Conservation (phyloP, 2,888 invertebrate species). For the Craniophora ligustri region DNA sequence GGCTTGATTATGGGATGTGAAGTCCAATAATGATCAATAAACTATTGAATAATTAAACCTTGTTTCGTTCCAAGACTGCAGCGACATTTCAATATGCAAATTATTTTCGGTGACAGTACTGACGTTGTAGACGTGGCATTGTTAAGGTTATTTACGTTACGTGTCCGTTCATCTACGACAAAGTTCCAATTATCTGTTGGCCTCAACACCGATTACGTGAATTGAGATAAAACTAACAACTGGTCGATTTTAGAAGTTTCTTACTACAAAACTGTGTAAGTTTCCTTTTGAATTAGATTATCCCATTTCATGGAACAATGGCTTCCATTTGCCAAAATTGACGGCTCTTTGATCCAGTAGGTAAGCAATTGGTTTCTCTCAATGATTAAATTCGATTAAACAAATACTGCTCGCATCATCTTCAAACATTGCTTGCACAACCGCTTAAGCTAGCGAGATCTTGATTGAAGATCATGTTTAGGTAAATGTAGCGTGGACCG, state of each 20-base stretch:
- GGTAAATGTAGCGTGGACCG: too few relatives aligned
- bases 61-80: not conserved
- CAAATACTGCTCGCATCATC: too few relatives aligned
- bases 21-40: too few relatives aligned
- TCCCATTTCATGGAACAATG: not conserved
- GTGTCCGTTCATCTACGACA: not conserved
- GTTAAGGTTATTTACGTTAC: not conserved
- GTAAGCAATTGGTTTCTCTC: not conserved
- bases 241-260: constrained; percentile 22
- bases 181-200: constrained; percentile 39
- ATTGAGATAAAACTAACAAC: constrained; percentile 46
- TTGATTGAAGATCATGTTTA: too few relatives aligned
- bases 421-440: too few relatives aligned
- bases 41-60: not conserved
- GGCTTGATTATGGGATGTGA: too few relatives aligned
- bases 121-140: not conserved
- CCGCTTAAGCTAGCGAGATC: too few relatives aligned
- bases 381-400: too few relatives aligned
- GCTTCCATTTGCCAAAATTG: not conserved
- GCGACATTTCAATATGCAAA: not conserved
- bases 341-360: not conserved
- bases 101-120: not conserved
- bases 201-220: constrained; percentile 30
- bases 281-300: constrained; percentile 12
- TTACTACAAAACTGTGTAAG: constrained; percentile 1